phyloP scores from a whole-genome alignment of 2,113 vertebrate species.

The Nannospalax galili region DNA sequence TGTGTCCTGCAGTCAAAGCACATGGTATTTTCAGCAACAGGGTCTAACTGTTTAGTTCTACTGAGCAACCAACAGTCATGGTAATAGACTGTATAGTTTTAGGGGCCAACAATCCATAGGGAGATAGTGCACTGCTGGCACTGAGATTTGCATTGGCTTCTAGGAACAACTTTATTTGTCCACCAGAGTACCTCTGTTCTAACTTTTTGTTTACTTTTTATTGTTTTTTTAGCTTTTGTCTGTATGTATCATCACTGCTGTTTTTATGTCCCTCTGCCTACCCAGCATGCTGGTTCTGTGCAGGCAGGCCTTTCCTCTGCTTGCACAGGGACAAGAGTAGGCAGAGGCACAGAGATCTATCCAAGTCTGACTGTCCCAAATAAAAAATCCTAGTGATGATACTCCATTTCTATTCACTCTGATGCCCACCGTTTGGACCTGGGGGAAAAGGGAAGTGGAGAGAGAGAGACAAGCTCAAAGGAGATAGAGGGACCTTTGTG shows the following conservation, averaged over 20 bases:
- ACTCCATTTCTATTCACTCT: background rate
- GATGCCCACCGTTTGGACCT: background rate
- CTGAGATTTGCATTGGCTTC: background rate
- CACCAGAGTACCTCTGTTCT: background rate
- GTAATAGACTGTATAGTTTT: background rate
- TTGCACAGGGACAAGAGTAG: background rate
- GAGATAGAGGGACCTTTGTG: background rate
- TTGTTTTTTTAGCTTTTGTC: background rate
- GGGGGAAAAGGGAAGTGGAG: no score
- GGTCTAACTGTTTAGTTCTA: background rate
- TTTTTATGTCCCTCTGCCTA: background rate
- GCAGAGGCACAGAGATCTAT: background rate
- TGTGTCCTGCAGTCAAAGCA: background rate
- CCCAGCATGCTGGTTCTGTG: background rate
- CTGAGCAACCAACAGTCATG: background rate
- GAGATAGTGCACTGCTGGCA: no score
- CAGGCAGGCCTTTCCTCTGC: background rate
- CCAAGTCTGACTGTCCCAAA: background rate
- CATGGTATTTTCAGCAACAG: no score
- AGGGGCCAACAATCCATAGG: no score
- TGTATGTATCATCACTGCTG: accelerated
- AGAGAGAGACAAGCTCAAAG: background rate
- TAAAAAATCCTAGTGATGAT: background rate
- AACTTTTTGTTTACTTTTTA: background rate
- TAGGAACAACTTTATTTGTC: background rate